A percentile compares a stretch with the other conserved stretches of the same genome.
phyloP scores from a whole-genome alignment of 2,888 invertebrate genomes.

The Nymphalis urticae region DNA sequence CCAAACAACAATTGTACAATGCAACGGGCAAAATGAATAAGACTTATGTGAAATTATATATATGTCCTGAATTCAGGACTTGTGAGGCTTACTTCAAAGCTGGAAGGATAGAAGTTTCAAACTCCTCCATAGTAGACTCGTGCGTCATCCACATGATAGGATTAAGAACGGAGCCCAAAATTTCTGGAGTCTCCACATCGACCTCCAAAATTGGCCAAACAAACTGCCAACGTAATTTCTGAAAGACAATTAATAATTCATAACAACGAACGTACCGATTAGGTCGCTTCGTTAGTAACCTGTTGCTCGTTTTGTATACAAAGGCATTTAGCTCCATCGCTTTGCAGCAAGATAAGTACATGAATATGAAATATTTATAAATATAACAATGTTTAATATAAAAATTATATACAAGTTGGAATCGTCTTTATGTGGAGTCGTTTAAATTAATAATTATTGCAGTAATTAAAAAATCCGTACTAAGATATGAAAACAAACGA shows the following conservation, averaged over 20 bases:
- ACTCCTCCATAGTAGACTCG: constrained; percentile 89
- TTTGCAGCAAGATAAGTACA: background rate
- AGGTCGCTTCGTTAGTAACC: background rate
- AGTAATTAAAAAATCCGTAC: too few species aligned
- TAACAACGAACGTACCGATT: constrained; percentile 20
- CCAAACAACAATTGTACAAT: background rate
- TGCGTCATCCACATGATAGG: constrained; percentile 92
- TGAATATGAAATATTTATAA: too few species aligned
- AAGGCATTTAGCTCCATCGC: background rate
- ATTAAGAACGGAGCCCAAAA: constrained; percentile 91
- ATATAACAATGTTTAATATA: too few species aligned
- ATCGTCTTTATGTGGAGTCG: too few species aligned
- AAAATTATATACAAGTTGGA: too few species aligned
- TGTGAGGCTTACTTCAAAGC: constrained; percentile 86
- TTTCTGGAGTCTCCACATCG: constrained; percentile 92
- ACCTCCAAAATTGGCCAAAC: constrained; percentile 94
- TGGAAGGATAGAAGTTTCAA: constrained; percentile 90
- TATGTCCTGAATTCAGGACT: background rate
- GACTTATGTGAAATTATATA: background rate
- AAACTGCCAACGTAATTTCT: constrained; percentile 98
- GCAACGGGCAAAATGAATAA: background rate
- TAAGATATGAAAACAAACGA: too few species aligned
- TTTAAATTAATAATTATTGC: too few species aligned
- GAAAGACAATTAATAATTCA: constrained; percentile 50
- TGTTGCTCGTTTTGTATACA: background rate